Conservation (phyloP, 2,113 vertebrate genomes). For the Sakesphorus luctuosus region DNA sequence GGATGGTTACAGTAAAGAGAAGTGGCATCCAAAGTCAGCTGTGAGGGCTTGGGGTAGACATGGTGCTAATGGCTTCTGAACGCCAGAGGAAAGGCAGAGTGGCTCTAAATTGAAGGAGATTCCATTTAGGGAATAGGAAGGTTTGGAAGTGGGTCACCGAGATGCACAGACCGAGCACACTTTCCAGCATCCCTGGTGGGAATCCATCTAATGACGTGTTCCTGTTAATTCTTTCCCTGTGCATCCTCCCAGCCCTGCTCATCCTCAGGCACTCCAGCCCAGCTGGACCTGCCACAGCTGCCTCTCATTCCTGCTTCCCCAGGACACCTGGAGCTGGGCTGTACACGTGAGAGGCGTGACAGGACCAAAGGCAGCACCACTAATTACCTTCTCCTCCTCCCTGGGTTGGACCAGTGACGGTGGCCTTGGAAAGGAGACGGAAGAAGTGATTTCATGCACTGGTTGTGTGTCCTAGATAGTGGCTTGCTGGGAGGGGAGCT, state of each 20-base stretch:
- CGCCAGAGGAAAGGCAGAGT: background rate
- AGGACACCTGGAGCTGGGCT: background rate
- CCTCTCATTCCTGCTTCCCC: background rate
- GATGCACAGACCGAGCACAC: background rate
- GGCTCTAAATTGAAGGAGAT: background rate
- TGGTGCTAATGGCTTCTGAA: background rate
- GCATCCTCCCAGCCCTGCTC: background rate
- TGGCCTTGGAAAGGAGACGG: background rate
- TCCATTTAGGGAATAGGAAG: background rate
- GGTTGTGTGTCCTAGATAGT: background rate
- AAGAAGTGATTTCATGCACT: conserved; percentile 15
- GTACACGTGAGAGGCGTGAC: background rate
- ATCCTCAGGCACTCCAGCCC: background rate
- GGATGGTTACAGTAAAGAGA: background rate
- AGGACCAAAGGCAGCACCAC: background rate
- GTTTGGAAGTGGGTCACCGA: conserved; percentile 7
- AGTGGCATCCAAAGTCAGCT: background rate
- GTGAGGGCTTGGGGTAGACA: background rate
- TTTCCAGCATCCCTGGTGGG: background rate
- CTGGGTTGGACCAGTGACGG: background rate
- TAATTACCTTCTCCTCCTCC: background rate
- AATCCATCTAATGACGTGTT: background rate
- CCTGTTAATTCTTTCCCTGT: background rate
- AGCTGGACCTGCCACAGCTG: conserved; percentile 39
- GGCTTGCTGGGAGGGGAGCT: background rate